phyloP scores from a whole-genome alignment of 2,797 vertebrate genomes.

The Morus bassanus region DNA sequence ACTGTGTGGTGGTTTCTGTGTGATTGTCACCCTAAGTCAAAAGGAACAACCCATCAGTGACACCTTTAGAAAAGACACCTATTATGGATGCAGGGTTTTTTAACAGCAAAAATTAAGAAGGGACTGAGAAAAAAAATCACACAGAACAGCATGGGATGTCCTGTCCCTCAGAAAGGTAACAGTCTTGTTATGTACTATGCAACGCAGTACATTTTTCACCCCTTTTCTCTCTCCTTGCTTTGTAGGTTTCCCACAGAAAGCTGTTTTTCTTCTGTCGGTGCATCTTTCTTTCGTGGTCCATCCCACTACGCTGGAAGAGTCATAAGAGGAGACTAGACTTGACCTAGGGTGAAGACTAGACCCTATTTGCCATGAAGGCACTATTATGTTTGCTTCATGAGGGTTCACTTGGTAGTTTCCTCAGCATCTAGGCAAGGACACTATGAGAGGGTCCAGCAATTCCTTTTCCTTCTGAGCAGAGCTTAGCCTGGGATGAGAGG shows the following conservation, averaged over 20 bases:
- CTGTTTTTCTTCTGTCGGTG: background rate
- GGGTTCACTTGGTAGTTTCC: background rate
- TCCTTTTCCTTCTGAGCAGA: background rate
- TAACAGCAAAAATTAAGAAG: background rate
- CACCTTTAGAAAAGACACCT: background rate
- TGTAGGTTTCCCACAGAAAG: background rate
- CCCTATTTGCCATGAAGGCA: rapidly evolving
- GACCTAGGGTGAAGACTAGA: background rate
- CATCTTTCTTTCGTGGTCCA: background rate
- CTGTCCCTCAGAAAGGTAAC: background rate
- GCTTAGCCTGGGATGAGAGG: background rate
- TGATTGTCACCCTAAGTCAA: background rate
- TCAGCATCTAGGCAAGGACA: background rate
- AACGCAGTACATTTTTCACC: rapidly evolving
- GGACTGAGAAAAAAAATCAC: rapidly evolving
- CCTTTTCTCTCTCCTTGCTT: background rate
- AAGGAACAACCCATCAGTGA: background rate
- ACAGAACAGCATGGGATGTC: background rate
- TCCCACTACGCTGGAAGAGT: background rate
- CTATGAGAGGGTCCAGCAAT: background rate
- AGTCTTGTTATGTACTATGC: background rate
- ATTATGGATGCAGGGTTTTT: background rate
- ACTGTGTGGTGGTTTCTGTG: background rate
- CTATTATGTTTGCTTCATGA: background rate
- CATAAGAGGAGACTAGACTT: background rate